Base-by-base conservation (phyloP, 30 jellyfish, hydroid and myxozoan genomes). In the Pelagia noctiluca region DNA sequence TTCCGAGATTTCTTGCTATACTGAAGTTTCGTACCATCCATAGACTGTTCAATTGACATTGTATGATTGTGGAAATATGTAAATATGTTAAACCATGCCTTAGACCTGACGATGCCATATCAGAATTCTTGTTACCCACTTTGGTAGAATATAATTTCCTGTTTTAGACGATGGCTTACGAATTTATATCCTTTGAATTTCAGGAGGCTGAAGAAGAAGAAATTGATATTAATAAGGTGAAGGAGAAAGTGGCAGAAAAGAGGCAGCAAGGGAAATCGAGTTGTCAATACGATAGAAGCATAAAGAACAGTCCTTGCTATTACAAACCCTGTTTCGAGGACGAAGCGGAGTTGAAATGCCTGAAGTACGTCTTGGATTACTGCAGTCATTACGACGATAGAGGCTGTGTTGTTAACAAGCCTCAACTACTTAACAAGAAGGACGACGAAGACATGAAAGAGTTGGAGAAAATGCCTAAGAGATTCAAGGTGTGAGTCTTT, bases 341-440 rank as follows among this genome's bases (percentile, higher is more conserved):
- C 35, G 90, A 73, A 28, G 88, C 74, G 8, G 85, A 63, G 50
- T 83, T 70, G 46, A 35, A 1, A 0, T 74, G 90, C 50, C 79
- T 89, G 24, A 92, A 86, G 31, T 82, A 89, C 42, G 73, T 80
- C 31, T 83, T 89, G 21, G 97, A 89, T 42, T 89, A 89, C 75
- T 89, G 97, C 57, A 80, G 85, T 11, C 35, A 35, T 5, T 89
- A 71, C 46, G 97, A 89, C 33, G 97, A 89, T 64, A 33, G 97
- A 29, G 97, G 97, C 24, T 89, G 97, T 36, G 94, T 89, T 7
- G 84, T 89, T 2, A 74, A 73, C 63, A 89, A 83, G 62, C 97
- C 97, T 5, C 97, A 89, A 36, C 46, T 89, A 25, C 63, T 89
- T 72, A 89, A 81, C 70, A 89, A 89, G 57, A 52, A 35, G 37